Evolutionary conservation across 53 echinoderm and acorn worm species (phyloP).

Genomic region (Glandiceps talaboti): DNA sequence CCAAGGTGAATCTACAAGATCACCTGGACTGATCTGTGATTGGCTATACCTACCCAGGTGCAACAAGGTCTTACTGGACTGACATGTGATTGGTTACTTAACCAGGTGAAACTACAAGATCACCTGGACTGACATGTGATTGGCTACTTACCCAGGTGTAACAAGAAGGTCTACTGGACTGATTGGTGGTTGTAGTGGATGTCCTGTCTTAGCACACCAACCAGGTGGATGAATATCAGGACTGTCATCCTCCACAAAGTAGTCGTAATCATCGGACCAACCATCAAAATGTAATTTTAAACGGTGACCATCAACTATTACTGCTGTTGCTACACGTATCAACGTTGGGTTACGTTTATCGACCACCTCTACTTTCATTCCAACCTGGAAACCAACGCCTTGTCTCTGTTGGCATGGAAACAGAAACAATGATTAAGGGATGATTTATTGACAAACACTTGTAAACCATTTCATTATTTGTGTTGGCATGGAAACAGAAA

Average conservation of each 20-base stretch:
- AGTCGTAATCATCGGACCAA: slow-evolving; percentile 83
- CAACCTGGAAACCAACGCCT: slow-evolving; percentile 37
- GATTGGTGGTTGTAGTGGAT: slow-evolving; percentile 66
- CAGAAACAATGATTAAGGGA: no score
- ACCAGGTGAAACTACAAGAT: slow-evolving; percentile 1
- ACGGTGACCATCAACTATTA: slow-evolving; percentile 41
- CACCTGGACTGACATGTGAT: slow-evolving; percentile 46
- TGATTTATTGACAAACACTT: no score
- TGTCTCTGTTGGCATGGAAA: slow-evolving; percentile 50
- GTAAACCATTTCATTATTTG: no score
- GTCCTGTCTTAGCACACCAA: slow-evolving; percentile 83
- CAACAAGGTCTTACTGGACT: no score
- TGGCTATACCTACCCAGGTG: no score
- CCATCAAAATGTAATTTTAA: slow-evolving; percentile 93
- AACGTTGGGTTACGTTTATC: slow-evolving; percentile 86
- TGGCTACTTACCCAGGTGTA: slow-evolving; percentile 7
- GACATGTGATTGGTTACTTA: slow-evolving; percentile 8
- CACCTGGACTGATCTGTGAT: no score
- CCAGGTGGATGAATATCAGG: slow-evolving; percentile 79
- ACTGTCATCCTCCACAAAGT: slow-evolving; percentile 74
- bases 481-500: no score
- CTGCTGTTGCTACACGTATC: slow-evolving; percentile 61
- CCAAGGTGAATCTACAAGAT: no score
- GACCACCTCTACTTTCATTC: slow-evolving; percentile 65
- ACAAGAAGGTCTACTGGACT: slow-evolving; percentile 13